These are phyloP conservation scores for Stenodema calcarata DNA, from an alignment of 2,888 invertebrate genomes.

Conservation along the genomic window DNA sequence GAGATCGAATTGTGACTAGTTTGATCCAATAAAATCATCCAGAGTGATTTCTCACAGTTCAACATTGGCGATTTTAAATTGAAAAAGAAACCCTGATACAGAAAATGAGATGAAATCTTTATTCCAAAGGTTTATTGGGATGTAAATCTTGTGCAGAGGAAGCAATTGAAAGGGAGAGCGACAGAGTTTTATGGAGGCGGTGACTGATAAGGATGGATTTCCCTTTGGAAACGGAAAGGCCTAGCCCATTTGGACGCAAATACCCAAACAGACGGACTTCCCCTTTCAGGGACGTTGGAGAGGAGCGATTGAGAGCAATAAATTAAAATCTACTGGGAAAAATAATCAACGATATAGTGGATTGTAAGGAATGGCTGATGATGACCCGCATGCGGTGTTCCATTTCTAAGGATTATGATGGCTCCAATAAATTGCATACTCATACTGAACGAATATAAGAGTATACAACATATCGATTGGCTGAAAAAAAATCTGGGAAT, in stretches of 20 bases:
- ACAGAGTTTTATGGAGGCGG: background rate
- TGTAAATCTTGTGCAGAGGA: slow-evolving; percentile 3
- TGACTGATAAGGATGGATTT: background rate
- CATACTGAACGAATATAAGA: no score
- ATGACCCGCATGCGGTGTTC: no score
- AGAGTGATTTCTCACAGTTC: background rate
- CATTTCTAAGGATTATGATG: no score
- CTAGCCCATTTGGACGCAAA: background rate
- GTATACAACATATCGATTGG: no score
- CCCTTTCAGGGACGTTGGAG: background rate
- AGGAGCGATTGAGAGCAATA: background rate
- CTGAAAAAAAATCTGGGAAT: no score
- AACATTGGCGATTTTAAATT: background rate
- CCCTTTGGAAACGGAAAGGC: background rate
- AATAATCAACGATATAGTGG: no score
- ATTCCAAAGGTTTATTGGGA: background rate
- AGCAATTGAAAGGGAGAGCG: background rate
- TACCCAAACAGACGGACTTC: background rate
- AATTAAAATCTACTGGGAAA: background rate
- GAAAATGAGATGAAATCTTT: background rate
- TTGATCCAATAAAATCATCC: no score
- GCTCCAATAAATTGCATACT: no score
- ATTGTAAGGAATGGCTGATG: no score
- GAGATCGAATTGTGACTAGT: no score
- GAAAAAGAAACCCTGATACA: background rate